These are phyloP conservation scores for Rhaphigaster nebulosa DNA, from an alignment of 2,888 invertebrate genomes.

Conservation along the genomic window DNA sequence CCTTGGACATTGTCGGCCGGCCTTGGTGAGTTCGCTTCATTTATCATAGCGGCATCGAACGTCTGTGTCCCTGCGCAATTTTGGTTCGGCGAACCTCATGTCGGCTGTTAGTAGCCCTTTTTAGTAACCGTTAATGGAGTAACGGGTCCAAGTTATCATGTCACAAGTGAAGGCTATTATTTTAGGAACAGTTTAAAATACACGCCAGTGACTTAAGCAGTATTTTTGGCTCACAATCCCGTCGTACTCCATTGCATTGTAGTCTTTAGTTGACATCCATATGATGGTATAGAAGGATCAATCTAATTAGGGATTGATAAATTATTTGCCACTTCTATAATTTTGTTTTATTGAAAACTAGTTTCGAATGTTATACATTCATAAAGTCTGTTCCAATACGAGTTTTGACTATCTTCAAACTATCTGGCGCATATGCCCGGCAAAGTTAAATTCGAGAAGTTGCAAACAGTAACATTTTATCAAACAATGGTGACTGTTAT, in stretches of 20 bases:
- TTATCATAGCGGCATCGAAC: slow-evolving; percentile 50
- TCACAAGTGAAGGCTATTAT: neutral
- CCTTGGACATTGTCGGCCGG: slow-evolving; percentile 47
- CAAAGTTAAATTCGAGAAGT: no score
- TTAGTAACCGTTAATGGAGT: neutral
- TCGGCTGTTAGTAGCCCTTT: neutral
- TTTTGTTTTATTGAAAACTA: no score
- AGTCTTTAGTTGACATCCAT: no score
- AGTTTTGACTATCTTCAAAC: no score
- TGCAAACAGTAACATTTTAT: no score
- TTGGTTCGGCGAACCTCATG: neutral
- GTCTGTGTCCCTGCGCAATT: slow-evolving; percentile 22
- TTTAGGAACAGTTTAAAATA: slow-evolving; percentile 25
- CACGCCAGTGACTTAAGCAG: neutral
- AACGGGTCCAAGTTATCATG: neutral
- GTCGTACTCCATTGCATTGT: neutral
- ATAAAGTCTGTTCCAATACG: no score
- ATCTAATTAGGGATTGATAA: no score
- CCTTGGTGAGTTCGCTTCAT: slow-evolving; percentile 47
- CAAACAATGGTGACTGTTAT: no score
- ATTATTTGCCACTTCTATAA: no score
- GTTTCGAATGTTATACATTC: no score
- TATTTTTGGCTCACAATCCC: slow-evolving; percentile 9
- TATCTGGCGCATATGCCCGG: no score
- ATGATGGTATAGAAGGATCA: no score